Evolutionary conservation across 2,113 vertebrate species (phyloP), one percentile per base, ranked within the genome.

Genomic region (Rallus limicola): DNA sequence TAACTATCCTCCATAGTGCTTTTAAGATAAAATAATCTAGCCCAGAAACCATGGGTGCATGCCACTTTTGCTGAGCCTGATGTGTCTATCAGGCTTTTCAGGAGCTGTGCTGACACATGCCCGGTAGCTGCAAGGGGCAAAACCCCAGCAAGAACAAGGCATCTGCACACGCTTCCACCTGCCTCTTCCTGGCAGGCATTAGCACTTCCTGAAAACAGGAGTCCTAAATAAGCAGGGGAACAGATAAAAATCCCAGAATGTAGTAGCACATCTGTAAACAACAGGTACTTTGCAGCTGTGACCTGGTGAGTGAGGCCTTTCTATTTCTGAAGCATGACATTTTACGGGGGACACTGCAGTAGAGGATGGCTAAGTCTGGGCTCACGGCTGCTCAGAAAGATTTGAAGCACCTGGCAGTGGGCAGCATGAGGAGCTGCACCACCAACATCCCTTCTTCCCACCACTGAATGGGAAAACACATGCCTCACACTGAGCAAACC

Each of bases 11-110:
- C 53, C 36, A 20, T 1, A 60, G 74, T 67, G 76, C 58, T 91
- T 89, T 92, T 46, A 96, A 91, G 44, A 82, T 40, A 94, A 82
- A 92, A 81, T 76, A 94, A 80, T 63, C 29, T 74, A 84, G 67
- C 17, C 46, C 59, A 64, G 88, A 88, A 95, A 53, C 13, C 79
- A 40, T 25, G 74, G 88, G 28, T 14, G 40, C n/a, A 76, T 1
- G 17, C 15, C 25, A 55, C 53, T 88, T 71, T 48, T 78, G 62
- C 69, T 83, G 46, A 85, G 36, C 10, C 14, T 38, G 44, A 82
- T 86, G 53, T 72, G 40, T 64, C 82, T 44, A 33, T 18, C 21
- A 55, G 53, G 69, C 50, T 63, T 92, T 86, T 79, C 23, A 72
- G 67, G 36, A 79, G 58, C 46, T 69, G 21, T 59, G 53, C 77